Conservation (phyloP, 2,797 vertebrate genomes). For the Pachyuromys duprasi region DNA sequence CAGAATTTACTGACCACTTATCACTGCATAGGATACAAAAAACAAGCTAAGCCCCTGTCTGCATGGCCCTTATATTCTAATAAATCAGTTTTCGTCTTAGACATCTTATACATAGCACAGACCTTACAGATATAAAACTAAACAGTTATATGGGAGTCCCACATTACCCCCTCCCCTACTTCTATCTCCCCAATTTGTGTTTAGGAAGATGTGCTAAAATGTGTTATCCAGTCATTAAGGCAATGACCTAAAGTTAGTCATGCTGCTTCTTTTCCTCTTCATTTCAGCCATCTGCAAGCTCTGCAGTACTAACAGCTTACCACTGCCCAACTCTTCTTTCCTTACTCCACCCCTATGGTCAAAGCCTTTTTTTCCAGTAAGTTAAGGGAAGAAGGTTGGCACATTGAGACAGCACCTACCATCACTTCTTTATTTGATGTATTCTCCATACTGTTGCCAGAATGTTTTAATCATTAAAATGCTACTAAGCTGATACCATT, state of each 20-base stretch:
- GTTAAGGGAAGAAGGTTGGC: neutral
- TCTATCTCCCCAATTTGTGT: neutral
- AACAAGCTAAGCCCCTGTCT: neutral
- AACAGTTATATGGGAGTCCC: neutral
- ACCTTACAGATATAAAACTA: neutral
- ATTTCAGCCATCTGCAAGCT: neutral
- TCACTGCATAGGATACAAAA: neutral
- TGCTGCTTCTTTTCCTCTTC: neutral
- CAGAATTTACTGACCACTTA: neutral
- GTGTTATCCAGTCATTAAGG: neutral
- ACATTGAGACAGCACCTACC: neutral
- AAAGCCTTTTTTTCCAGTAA: neutral
- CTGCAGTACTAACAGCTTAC: too few species aligned
- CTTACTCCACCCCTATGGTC: neutral
- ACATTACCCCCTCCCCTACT: fast-evolving
- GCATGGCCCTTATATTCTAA: neutral
- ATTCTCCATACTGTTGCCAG: neutral
- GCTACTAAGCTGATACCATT: neutral
- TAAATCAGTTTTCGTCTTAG: neutral
- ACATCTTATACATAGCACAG: neutral
- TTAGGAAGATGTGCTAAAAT: neutral
- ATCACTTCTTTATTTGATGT: neutral
- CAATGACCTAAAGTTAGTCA: neutral
- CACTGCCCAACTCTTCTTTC: neutral
- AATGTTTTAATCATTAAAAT: constrained; percentile 5